Evolutionary conservation across 2,888 invertebrate genomes (phyloP), one percentile per base, ranked within the genome.

Genomic region (Hirtodrosophila trivittata): DNA sequence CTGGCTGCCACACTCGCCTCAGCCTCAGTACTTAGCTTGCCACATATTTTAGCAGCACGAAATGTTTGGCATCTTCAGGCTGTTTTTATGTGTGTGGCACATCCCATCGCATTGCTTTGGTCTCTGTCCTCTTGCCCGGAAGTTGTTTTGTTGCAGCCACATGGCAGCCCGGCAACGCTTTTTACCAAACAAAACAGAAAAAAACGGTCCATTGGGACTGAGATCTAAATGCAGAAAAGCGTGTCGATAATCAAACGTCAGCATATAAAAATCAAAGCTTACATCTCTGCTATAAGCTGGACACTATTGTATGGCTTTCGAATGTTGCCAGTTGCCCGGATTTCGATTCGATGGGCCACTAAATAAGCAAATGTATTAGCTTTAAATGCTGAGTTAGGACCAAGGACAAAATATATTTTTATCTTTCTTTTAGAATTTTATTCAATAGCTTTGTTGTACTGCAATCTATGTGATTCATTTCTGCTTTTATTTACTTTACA

Each of bases 201-300:
- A 43, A 52, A 3, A n/a, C 7, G 45, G 62, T 28, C 63, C 62
- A 32, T 26, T 33, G 63, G 38, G 50, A 25, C 38, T 37, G 21
- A 37, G 33, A n/a, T 43, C 47, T 32, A 38, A 43, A 70, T 60
- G 72, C 64, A 65, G 58, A 68, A 66, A 62, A 66, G 66, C 83
- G 86, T 80, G 80, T 80, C 86, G 80, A 80, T 80, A 80, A 80
- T 80, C 86, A 85, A 85, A 78, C 83, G 80, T 80, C 80, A 83
- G 83, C 80, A 62, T 64, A 82, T 80, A 75, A 75, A 85, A 85
- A 64, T 78, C 80, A 63, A 75, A 60, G 67, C 77, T 76, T 75
- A 81, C 51, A 52, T 72, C 57, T 46, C 38, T 69, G 56, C 32
- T 52, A 43, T 30, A 33, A 51, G 47, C 73, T 56, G 55, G 51